Conservation (phyloP, 1,140 invertebrate species). For the fruit fly (Drosophila melanogaster) region Release_6_plus_ISO1_MT NC_004354.4:15511001-15511500, state of each 20-base stretch:
- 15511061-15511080: constrained; percentile 49
- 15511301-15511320: constrained; percentile 64
- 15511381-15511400: constrained; percentile 31
- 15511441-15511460: constrained; percentile 17
- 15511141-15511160: constrained; percentile 8
- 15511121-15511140: neutral
- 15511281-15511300: constrained; percentile 18
- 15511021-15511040: constrained; percentile 12
- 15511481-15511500: constrained; percentile 7
- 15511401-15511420: constrained; percentile 22
- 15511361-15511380: constrained; percentile 72
- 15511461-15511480: constrained; percentile 28
- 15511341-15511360: constrained; percentile 80
- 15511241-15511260: constrained; percentile 42
- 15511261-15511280: constrained; percentile 49
- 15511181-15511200: constrained; percentile 37
- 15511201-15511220: neutral
- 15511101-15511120: constrained; percentile 34
- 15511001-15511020: constrained; percentile 36
- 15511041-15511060: constrained; percentile 40
- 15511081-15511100: constrained; percentile 37
- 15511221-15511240: constrained; percentile 21
- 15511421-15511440: neutral
- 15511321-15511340: constrained; percentile 70
- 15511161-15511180: constrained; percentile 53